A percentile compares a stretch with the other conserved stretches of the same genome.
Conservation (phyloP, 2,888 invertebrate genomes). For the Caenorhabditis imperialis region DNA sequence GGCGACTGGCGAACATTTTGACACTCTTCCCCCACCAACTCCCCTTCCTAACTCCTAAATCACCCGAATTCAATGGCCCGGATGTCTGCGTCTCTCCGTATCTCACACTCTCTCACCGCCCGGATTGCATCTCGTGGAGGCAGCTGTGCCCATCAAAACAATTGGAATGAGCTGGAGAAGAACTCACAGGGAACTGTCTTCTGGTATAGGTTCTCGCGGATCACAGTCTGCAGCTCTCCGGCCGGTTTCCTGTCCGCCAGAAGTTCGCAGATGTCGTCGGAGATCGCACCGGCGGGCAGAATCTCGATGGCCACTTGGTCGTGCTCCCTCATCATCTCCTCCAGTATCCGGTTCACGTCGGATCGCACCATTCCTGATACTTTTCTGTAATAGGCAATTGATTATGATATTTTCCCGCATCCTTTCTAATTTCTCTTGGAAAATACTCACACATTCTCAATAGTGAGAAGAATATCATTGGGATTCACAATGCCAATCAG, state of each 20-base stretch:
- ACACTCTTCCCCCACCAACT: constrained; percentile 9
- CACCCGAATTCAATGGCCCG: constrained; percentile 40
- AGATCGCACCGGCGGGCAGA: constrained; percentile 62
- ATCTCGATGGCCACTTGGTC: constrained; percentile 67
- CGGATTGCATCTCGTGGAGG: constrained; percentile 14
- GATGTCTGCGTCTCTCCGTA: constrained; percentile 25
- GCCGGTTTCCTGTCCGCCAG: constrained; percentile 64
- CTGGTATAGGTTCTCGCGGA: constrained; percentile 83
- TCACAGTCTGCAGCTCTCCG: constrained; percentile 82
- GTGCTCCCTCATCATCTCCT: constrained; percentile 52
- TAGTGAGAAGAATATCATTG: constrained; percentile 56
- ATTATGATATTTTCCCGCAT: not conserved
- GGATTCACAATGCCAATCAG: constrained; percentile 61
- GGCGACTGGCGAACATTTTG: constrained; percentile 30
- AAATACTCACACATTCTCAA: constrained; percentile 58
- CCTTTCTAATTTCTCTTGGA: constrained; percentile 4
- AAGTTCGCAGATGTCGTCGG: constrained; percentile 69
- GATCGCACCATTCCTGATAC: constrained; percentile 62
- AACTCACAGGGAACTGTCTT: constrained; percentile 82
- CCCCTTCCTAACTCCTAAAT: constrained; percentile 35
- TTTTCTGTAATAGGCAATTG: constrained; percentile 49
- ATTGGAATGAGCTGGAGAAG: constrained; percentile 4
- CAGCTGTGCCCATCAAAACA: constrained; percentile 45
- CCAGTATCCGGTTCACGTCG: constrained; percentile 56
- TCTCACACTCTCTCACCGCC: constrained; percentile 18